Evolutionary conservation across 2,113 vertebrate species (phyloP).

Genomic region (Macquaria australasica): DNA sequence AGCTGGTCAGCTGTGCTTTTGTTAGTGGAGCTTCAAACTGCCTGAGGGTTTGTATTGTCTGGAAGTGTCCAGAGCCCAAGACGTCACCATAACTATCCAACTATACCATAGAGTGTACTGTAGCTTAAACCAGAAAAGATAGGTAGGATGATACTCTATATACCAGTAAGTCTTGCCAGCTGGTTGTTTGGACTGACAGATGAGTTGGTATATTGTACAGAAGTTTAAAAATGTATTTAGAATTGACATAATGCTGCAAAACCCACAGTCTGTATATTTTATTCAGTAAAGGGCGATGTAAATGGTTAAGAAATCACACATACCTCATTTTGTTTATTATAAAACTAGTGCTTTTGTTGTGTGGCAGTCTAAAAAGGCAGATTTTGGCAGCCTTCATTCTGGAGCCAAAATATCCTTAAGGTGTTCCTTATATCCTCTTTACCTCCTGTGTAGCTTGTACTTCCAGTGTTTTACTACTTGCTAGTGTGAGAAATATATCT

Average conservation of each 20-base stretch:
- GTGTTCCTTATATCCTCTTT: slow-evolving; percentile 39
- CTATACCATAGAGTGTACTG: slow-evolving; percentile 2
- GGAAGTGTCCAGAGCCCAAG: slow-evolving; percentile 35
- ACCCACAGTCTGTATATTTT: background rate
- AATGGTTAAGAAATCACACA: background rate
- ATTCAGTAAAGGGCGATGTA: background rate
- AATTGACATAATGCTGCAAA: background rate
- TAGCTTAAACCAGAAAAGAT: background rate
- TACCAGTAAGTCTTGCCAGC: background rate
- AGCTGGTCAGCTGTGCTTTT: slow-evolving; percentile 70
- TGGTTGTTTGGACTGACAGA: background rate
- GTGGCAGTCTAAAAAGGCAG: background rate
- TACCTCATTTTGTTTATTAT: background rate
- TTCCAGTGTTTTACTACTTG: slow-evolving; percentile 68
- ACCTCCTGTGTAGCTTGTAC: slow-evolving; percentile 52
- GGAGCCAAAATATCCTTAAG: slow-evolving; percentile 46
- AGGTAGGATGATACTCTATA: background rate
- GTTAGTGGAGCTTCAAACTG: slow-evolving; percentile 60
- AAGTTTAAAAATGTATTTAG: background rate
- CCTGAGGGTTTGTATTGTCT: slow-evolving; percentile 64
- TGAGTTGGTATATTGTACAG: background rate
- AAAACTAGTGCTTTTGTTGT: background rate
- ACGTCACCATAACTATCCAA: slow-evolving; percentile 20
- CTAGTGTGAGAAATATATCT: slow-evolving; percentile 71
- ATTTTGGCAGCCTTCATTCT: background rate